Evolutionary conservation across 2,888 invertebrate genomes (phyloP), one percentile per base, ranked within the genome.

Genomic region (Cerceris rybyensis): DNA sequence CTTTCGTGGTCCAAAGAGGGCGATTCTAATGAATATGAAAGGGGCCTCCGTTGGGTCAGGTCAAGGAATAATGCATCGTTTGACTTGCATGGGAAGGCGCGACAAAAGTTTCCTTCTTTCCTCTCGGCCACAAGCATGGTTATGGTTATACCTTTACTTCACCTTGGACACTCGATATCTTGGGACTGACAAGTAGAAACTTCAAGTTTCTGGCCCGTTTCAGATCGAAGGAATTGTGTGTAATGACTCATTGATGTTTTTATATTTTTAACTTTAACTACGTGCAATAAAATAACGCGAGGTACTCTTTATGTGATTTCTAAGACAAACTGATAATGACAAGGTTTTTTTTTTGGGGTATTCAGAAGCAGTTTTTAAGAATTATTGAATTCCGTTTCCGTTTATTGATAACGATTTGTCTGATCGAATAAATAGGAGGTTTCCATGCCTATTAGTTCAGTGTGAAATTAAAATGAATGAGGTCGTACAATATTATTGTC

Each of bases 51-150:
- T 91, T 92, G 88, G 91, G 90, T 91, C 91, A 90, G 92, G 91
- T 92, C 91, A 91, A 92, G 91, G 90, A 91, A 92, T 92, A 92
- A 92, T 92, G 87, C 83, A 84, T 90, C 89, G 89, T 91, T 91
- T 91, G 91, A 91, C 91, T 92, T 91, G 90, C 91, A 91, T 90
- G 82, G 78, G 76, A 80, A 80, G 80, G 79, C 60, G 69, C 81
- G 87, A 90, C 89, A 88, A 88, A 90, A 88, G 86, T 86, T 80
- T 76, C 75, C 66, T 73, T 70, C 75, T 78, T 80, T 82, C 60
- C 65, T 43, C 41, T n/a, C 69, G 28, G 28, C 28, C 28, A 28
- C 28, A 4, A 66, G 72, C 55, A 59, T 70, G 14, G 64, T 42
- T 61, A 61, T 58, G 50, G 71, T 14, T 74, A 66, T 71, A 57